Conservation (phyloP, 1,140 invertebrate species). For the Helicoverpa zea region DNA sequence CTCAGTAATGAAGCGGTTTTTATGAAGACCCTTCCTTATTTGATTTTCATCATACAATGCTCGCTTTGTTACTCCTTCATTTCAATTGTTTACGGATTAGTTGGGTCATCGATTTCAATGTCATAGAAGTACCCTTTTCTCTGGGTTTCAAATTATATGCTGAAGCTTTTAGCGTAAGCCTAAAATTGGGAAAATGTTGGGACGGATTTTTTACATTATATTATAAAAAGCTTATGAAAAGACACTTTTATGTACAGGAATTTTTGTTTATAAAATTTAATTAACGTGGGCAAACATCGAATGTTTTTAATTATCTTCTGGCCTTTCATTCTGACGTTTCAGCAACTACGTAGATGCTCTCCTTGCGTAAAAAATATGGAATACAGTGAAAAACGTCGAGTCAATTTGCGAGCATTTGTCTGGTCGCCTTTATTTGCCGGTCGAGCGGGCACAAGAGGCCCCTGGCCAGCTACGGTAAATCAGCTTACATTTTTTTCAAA, state of each 20-base stretch:
- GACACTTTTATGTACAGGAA: conserved; percentile 1
- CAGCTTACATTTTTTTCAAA: conserved; percentile 85
- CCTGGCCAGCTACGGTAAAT: conserved; percentile 78
- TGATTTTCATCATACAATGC: conserved; percentile 58
- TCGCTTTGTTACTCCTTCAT: conserved; percentile 49
- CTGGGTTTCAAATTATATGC: not conserved
- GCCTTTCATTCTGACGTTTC: conserved; percentile 49
- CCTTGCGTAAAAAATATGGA: conserved; percentile 77
- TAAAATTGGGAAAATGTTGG: not conserved
- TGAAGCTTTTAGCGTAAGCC: not conserved
- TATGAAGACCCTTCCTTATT: conserved; percentile 67
- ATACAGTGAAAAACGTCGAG: conserved; percentile 82
- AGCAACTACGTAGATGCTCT: conserved; percentile 54
- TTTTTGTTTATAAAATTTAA: conserved; percentile 45
- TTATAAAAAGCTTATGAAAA: conserved; percentile 5
- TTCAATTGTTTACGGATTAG: conserved; percentile 52
- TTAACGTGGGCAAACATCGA: conserved; percentile 46
- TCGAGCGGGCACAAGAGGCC: conserved; percentile 73
- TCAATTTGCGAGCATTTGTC: conserved; percentile 85
- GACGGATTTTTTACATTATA: conserved; percentile 8
- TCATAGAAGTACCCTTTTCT: conserved; percentile 17
- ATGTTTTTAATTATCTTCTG: conserved; percentile 44
- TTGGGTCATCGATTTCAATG: conserved; percentile 1
- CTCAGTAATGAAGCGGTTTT: conserved; percentile 77
- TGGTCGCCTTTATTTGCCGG: conserved; percentile 84